Evolutionary conservation across 1,140 invertebrate genomes (phyloP).

Genomic region (Drosophila nannoptera): DNA sequence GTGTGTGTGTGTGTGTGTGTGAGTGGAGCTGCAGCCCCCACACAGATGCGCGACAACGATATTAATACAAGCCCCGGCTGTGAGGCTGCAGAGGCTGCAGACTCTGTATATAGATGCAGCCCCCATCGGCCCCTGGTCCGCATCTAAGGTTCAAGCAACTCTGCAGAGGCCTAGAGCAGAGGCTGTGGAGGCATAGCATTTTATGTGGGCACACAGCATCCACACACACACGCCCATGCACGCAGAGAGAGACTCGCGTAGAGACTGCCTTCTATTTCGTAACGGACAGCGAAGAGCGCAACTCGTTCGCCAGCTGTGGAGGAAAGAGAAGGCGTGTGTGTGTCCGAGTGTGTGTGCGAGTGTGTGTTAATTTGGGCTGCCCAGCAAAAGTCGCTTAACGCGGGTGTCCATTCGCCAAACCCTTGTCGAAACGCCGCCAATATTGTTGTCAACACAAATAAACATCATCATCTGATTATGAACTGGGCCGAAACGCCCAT

Average conservation of each 20-base stretch:
- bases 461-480: slow-evolving; percentile 65
- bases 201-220: slow-evolving; percentile 48
- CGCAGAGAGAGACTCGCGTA: neutral
- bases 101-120: neutral
- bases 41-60: slow-evolving; percentile 51
- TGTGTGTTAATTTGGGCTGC: slow-evolving; percentile 1
- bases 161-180: slow-evolving; percentile 35
- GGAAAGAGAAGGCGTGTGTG: neutral
- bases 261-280: slow-evolving; percentile 56
- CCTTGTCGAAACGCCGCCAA: slow-evolving; percentile 39
- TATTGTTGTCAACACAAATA: slow-evolving; percentile 73
- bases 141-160: slow-evolving; percentile 69
- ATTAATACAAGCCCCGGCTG: slow-evolving; percentile 48
- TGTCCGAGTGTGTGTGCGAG: neutral
- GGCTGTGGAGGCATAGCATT: slow-evolving; percentile 34
- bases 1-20: slow-evolving; percentile 37
- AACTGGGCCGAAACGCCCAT: slow-evolving; percentile 20
- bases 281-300: slow-evolving; percentile 51
- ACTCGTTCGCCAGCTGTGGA: slow-evolving; percentile 2
- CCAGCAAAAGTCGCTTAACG: neutral
- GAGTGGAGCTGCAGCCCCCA: slow-evolving; percentile 62
- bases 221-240: slow-evolving; percentile 1
- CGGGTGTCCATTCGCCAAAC: slow-evolving; percentile 7
- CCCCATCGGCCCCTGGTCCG: slow-evolving; percentile 5
- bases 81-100: slow-evolving; percentile 21